These are phyloP conservation scores for Malacosoma neustria DNA, from an alignment of 2,888 invertebrate genomes.

Conservation along the genomic window DNA sequence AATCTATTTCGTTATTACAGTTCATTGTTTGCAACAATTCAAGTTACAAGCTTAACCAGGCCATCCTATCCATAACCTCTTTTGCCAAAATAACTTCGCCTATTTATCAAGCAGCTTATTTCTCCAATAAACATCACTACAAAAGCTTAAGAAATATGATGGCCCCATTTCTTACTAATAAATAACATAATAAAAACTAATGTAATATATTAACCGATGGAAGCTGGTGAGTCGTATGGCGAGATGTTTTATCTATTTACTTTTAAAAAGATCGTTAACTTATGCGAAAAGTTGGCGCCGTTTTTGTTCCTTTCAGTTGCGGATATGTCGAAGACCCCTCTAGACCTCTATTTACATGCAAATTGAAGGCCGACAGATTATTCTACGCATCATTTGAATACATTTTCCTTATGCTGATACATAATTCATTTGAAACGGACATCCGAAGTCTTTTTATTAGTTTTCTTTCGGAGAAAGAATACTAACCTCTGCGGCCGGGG, in stretches of 20 bases:
- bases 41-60: not conserved
- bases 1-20: not conserved
- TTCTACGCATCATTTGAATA: conserved; percentile 15
- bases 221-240: conserved; percentile 18
- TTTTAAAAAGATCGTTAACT: conserved; percentile 30
- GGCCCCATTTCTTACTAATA: conserved; percentile 11
- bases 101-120: not conserved
- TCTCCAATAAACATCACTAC: not conserved
- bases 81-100: not conserved
- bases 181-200: conserved; percentile 18
- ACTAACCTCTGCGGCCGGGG: too few species aligned
- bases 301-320: conserved; percentile 19
- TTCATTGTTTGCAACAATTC: not conserved
- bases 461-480: too few species aligned
- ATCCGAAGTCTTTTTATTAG: conserved; percentile 23
- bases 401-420: conserved; percentile 14
- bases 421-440: conserved; percentile 33
- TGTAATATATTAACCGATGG: conserved; percentile 32
- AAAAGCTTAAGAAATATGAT: conserved; percentile 5
- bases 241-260: conserved; percentile 44
- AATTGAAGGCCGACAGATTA: conserved; percentile 38
- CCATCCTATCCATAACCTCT: not conserved
- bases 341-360: conserved; percentile 46
- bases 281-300: conserved; percentile 44
- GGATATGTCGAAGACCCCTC: conserved; percentile 33